These are phyloP conservation scores for Caprella mutica DNA, from an alignment of 2,888 invertebrate species.

Conservation along the genomic window DNA sequence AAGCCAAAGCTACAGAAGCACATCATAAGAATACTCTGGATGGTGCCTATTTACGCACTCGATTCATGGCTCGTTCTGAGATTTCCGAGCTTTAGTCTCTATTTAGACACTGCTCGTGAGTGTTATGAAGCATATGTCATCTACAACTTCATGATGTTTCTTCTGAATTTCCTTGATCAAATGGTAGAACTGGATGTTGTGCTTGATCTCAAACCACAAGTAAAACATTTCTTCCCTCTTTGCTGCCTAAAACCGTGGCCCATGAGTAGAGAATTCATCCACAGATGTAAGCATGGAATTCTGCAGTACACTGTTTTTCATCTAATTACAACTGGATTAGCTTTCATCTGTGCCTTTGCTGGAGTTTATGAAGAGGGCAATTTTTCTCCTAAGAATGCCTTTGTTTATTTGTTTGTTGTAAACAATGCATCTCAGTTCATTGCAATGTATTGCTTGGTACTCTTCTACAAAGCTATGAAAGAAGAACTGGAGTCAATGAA, in stretches of 20 bases:
- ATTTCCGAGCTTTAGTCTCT: slow-evolving; percentile 58
- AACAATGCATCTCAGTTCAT: slow-evolving; percentile 91
- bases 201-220: slow-evolving; percentile 68
- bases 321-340: slow-evolving; percentile 76
- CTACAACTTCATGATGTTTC: slow-evolving; percentile 92
- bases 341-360: slow-evolving; percentile 72
- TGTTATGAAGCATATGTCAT: slow-evolving; percentile 97
- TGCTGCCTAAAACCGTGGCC: slow-evolving; percentile 86
- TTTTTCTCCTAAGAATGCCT: slow-evolving; percentile 68
- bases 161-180: slow-evolving; percentile 75
- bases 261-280: slow-evolving; percentile 86
- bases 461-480: slow-evolving; percentile 82
- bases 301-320: slow-evolving; percentile 86
- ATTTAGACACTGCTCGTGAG: slow-evolving; percentile 82
- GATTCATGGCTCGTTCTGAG: slow-evolving; percentile 66
- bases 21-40: slow-evolving; percentile 61
- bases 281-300: slow-evolving; percentile 92
- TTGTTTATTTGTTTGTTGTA: slow-evolving; percentile 71
- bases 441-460: slow-evolving; percentile 89
- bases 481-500: slow-evolving; percentile 80
- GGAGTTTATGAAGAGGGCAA: slow-evolving; percentile 85
- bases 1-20: slow-evolving; percentile 85
- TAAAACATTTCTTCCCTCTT: slow-evolving; percentile 77
- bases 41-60: too few relatives aligned
- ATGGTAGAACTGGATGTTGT: slow-evolving; percentile 69